Evolutionary conservation across 2,113 vertebrate genomes (phyloP).

Genomic region (Cathartes aura): DNA sequence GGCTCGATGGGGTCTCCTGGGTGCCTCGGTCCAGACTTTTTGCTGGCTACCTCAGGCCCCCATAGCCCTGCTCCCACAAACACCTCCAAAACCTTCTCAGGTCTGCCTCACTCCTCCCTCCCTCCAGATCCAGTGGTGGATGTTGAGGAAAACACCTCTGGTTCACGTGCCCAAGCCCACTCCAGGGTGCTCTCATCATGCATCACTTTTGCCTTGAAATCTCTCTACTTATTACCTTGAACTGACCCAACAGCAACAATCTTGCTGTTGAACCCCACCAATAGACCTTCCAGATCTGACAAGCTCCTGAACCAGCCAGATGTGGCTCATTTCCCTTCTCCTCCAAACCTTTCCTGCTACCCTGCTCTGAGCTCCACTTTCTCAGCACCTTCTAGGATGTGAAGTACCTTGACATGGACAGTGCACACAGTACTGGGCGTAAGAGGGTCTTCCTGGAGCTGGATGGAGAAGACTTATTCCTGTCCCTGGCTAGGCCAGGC

Average conservation of each 20-base stretch:
- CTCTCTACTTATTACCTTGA: not conserved
- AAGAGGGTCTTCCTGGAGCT: not conserved
- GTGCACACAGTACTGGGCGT: no score
- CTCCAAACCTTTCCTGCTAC: not conserved
- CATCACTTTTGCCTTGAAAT: not conserved
- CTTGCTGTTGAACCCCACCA: not conserved
- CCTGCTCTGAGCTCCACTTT: not conserved
- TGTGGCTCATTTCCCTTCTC: not conserved
- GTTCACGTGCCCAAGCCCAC: not conserved
- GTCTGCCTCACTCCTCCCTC: not conserved
- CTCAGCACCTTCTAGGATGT: not conserved
- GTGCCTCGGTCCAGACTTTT: not conserved
- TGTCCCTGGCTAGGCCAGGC: not conserved
- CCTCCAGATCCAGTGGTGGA: not conserved
- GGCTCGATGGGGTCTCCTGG: not conserved
- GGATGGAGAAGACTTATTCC: not conserved
- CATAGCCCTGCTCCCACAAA: not conserved
- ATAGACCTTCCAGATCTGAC: not conserved
- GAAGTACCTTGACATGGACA: rapidly evolving
- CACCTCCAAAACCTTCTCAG: not conserved
- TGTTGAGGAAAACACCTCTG: not conserved
- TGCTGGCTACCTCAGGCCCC: not conserved
- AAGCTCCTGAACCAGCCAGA: not conserved
- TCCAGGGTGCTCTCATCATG: not conserved
- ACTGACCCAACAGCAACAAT: not conserved